Evolutionary conservation across 1,140 invertebrate genomes (phyloP).

Genomic region (Antheraea mylitta): DNA sequence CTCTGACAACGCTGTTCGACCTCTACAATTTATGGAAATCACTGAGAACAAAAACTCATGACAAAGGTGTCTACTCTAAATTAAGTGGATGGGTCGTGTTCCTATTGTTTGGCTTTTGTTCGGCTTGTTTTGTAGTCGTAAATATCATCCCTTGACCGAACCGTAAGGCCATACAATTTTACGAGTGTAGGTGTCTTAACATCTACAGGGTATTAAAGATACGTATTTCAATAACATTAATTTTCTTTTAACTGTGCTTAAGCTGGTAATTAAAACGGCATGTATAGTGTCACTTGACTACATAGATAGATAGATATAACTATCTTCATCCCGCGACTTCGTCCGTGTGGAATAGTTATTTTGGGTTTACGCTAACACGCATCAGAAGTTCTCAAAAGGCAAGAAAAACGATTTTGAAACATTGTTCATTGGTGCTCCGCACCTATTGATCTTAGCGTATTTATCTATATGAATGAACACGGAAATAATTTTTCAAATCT

Average conservation of each 20-base stretch:
- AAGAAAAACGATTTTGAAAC: too few relatives aligned
- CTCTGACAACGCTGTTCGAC: constrained; percentile 46
- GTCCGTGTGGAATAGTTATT: too few relatives aligned
- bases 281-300: too few relatives aligned
- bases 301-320: too few relatives aligned
- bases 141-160: constrained; percentile 53
- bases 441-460: too few relatives aligned
- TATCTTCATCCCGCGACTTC: too few relatives aligned
- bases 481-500: too few relatives aligned
- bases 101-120: constrained; percentile 63
- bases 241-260: too few relatives aligned
- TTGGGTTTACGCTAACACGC: too few relatives aligned
- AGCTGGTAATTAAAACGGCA: neutral
- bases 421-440: too few relatives aligned
- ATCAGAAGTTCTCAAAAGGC: too few relatives aligned
- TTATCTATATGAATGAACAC: too few relatives aligned
- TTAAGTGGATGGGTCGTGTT: constrained; percentile 73
- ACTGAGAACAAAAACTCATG: constrained; percentile 69
- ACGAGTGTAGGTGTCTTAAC: constrained; percentile 34
- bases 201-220: constrained; percentile 9
- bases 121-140: constrained; percentile 46
- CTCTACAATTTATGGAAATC: constrained; percentile 76
- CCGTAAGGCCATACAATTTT: constrained; percentile 29
- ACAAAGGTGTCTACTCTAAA: constrained; percentile 77
- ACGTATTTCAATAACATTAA: neutral